These are phyloP conservation scores for Phlogophora meticulosa DNA, from an alignment of 2,888 invertebrate genomes.

Conservation along the genomic window DNA sequence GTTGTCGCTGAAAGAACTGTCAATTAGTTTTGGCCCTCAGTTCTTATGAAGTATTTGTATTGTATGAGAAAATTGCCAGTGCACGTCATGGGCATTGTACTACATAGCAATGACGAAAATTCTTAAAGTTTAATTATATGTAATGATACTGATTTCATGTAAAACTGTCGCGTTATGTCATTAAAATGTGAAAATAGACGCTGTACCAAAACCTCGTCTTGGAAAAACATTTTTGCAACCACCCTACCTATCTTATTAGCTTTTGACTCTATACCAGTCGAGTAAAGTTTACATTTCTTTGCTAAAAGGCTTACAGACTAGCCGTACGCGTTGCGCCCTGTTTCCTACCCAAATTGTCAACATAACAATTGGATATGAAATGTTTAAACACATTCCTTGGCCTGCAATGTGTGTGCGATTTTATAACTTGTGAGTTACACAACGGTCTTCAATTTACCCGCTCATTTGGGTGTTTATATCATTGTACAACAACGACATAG, in stretches of 20 bases:
- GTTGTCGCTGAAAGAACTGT: not conserved
- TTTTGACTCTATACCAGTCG: conserved; percentile 39
- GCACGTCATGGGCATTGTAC: conserved; percentile 45
- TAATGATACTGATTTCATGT: conserved; percentile 65
- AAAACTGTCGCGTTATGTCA: conserved; percentile 67
- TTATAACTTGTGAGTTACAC: conserved; percentile 60
- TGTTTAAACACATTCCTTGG: conserved; percentile 70
- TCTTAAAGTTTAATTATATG: conserved; percentile 59
- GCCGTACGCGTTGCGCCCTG: conserved; percentile 81
- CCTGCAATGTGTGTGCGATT: conserved; percentile 60
- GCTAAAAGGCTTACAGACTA: conserved; percentile 47
- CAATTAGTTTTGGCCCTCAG: not conserved
- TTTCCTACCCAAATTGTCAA: conserved; percentile 84
- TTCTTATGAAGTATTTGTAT: conserved; percentile 34
- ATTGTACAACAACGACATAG: not conserved
- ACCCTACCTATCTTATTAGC: conserved; percentile 49
- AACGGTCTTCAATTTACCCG: conserved; percentile 43
- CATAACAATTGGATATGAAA: conserved; percentile 78
- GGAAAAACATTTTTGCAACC: conserved; percentile 69
- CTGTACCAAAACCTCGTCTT: conserved; percentile 63
- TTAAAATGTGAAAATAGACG: conserved; percentile 69
- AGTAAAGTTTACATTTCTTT: conserved; percentile 61
- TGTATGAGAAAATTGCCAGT: conserved; percentile 49
- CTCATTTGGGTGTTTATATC: conserved; percentile 11
- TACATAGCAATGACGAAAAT: conserved; percentile 52